Base-by-base conservation (phyloP, 2,797 vertebrate genomes). In the Erpetoichthys calabaricus region DNA sequence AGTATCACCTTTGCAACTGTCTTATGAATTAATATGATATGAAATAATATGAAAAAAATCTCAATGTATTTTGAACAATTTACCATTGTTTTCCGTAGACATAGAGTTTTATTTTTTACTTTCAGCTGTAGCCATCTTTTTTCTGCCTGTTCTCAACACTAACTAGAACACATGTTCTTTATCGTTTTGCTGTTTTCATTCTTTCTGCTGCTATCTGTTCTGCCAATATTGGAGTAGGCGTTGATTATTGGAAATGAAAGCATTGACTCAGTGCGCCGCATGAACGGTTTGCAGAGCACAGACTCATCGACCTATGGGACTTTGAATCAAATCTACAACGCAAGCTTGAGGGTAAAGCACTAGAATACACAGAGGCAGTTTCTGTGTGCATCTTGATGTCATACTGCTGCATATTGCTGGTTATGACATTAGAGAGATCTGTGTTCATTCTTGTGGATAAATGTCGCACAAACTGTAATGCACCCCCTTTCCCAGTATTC, bases 241-340 rank as follows among this genome's bases (percentile, higher is more conserved):
- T 42, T 75, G 66, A 7, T 69, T 74, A 57, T 71, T 70, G 75
- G 70, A 61, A 77, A 73, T 74, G 70, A 75, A 68, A 75, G 68
- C 55, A 42, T 63, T 50, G 67, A 76, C 65, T 75, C 70, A 51
- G 10, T 76, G 65, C 63, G 66, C 68, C 69, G 65, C 61, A 8
- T 70, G 68, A 81, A 80, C 71, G 72, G 76, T 67, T 80, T 79
- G 70, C 44, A 57, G 70, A 77, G 66, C 65, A 77, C 71, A 78
- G 72, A 70, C 55, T 66, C 76, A 3, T 62, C 73, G 70, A 61
- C 74, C 66, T 70, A 68, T 56, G 65, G 74, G 65, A 76, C 74
- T 74, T 67, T 76, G 73, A 80, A 74, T 75, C 74, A 78, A 68
- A 79, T 69, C 71, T 64, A 64, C 74, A 74, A 67, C 69, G 73